Base-by-base conservation (phyloP, 2,113 vertebrate species). In the Chroicocephalus ridibundus region DNA sequence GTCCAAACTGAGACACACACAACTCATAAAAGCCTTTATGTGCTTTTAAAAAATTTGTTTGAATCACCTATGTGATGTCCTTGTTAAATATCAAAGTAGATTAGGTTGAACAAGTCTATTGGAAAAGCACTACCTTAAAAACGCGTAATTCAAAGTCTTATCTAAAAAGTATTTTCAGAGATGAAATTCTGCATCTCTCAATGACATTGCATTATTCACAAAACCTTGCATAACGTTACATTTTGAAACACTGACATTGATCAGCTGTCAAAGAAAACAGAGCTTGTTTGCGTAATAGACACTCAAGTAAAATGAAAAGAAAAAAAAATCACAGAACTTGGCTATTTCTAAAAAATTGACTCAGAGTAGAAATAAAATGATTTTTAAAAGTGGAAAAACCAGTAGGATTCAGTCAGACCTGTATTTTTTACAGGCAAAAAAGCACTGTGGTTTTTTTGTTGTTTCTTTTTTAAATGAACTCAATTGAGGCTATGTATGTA, bases 81-180 rank as follows among this genome's bases (percentile, higher is more conserved):
- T 70, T 68, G 36, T 88, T 92, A 80, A 94, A 80, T 93, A 90
- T n/a, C 38, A 91, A 92, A 92, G 71, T 65, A 90, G 47, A 88
- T 86, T 78, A 93, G 62, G 51, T 82, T 65, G 32, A 93, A 57
- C 20, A 82, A 38, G 32, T 70, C 82, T 84, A 16, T 24, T 78
- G 77, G 31, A 84, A 93, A 96, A 91, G 57, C 25, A 69, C 52
- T 61, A 38, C 29, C 65, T 86, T 78, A 84, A 95, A 91, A 88
- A 69, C 16, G 25, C 8, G 1, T 79, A 26, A 65, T 61, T 95
- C 65, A 88, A 93, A 94, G 80, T 36, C 27, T 91, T 61, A 72
- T 46, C 86, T 82, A 79, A 87, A 94, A 90, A 93, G 22, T 82
- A 69, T 69, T 84, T 88, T 61, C 66, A 94, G 83, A 91, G 74